Evolutionary conservation across 2,888 invertebrate species (phyloP).

Genomic region (Agapetus fuscipes): DNA sequence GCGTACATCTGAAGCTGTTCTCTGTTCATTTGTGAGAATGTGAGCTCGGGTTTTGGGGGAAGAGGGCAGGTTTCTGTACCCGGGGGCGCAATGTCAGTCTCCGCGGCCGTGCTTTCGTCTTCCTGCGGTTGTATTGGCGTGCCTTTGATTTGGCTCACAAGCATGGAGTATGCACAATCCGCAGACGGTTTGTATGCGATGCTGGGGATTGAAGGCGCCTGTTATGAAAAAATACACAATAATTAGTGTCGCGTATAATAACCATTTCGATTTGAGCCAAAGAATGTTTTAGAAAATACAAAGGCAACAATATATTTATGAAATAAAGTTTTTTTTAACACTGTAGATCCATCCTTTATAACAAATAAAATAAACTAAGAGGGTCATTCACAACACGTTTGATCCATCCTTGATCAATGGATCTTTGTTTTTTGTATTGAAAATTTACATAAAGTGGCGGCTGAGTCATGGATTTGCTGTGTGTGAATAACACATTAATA

Average conservation of each 20-base stretch:
- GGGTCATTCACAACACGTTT: too few relatives aligned
- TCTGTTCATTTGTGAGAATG: conserved; percentile 10
- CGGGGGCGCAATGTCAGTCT: conserved; percentile 36
- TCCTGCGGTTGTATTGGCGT: conserved; percentile 23
- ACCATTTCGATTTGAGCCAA: conserved; percentile 1
- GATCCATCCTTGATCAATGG: too few relatives aligned
- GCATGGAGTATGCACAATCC: conserved; percentile 79
- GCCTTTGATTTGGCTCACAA: conserved; percentile 78
- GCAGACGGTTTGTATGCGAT: conserved; percentile 74
- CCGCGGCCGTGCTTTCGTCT: conserved; percentile 20
- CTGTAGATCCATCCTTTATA: too few relatives aligned
- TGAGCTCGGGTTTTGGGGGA: conserved; percentile 20
- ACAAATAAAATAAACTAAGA: too few relatives aligned
- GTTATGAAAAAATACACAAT: conserved; percentile 22
- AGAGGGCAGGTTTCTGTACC: conserved; percentile 32
- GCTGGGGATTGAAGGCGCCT: conserved; percentile 49
- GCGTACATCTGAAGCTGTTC: conserved; percentile 13
- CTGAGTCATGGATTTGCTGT: too few relatives aligned
- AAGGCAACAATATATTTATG: too few relatives aligned
- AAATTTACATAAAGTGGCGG: too few relatives aligned
- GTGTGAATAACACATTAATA: too few relatives aligned
- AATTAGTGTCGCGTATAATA: neutral
- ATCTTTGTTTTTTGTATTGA: too few relatives aligned
- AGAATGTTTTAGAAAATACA: neutral
- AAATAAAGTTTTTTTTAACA: too few relatives aligned